A percentile compares a stretch with the other conserved stretches of the same genome.
Conservation (phyloP, 2,797 vertebrate genomes). For the Pipistrellus kuhlii region DNA sequence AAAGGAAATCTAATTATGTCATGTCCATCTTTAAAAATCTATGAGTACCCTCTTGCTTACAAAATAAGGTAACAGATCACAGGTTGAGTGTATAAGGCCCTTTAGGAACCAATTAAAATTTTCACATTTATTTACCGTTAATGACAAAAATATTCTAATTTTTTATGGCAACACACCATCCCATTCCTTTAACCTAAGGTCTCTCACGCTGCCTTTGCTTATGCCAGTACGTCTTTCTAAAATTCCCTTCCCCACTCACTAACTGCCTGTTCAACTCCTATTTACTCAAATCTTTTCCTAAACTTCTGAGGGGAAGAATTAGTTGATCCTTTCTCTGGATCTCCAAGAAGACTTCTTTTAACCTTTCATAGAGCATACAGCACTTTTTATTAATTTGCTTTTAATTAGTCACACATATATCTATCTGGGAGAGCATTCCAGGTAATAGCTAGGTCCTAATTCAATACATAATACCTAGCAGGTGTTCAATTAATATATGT, state of each 20-base stretch:
- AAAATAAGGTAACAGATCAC: conserved; percentile 15
- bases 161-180: background rate
- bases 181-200: background rate
- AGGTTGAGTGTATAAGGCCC: background rate
- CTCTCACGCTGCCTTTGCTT: background rate
- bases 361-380: background rate
- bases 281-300: background rate
- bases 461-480: conserved; percentile 1
- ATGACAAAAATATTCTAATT: background rate
- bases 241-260: background rate
- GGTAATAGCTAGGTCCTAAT: background rate
- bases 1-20: background rate
- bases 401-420: background rate
- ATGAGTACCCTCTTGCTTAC: background rate
- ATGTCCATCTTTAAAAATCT: background rate
- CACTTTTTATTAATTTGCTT: background rate
- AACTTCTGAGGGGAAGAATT: background rate
- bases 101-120: background rate
- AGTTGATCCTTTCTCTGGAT: background rate
- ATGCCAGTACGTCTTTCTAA: background rate
- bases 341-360: background rate
- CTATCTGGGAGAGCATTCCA: background rate
- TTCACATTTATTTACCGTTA: background rate
- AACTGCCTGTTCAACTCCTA: background rate
- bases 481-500: background rate